These are phyloP conservation scores for Delia radicum DNA, from an alignment of 1,140 invertebrate genomes.

Conservation along the genomic window DNA sequence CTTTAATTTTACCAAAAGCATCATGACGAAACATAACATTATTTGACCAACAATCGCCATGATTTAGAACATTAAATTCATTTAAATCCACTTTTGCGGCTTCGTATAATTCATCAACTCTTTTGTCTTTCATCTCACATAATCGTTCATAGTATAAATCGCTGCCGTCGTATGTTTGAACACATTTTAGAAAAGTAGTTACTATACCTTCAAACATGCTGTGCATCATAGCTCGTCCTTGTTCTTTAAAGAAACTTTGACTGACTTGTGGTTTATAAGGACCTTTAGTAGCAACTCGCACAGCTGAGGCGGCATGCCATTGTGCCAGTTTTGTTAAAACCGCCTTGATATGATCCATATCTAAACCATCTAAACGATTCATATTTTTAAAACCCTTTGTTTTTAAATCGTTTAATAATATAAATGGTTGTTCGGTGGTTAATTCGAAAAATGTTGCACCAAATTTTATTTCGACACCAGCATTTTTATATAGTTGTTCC, in stretches of 20 bases:
- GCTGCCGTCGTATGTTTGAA: neutral
- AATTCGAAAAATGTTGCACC: conserved; percentile 36
- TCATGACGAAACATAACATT: conserved; percentile 66
- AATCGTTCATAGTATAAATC: neutral
- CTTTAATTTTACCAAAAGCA: too few species aligned
- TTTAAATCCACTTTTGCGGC: conserved; percentile 39
- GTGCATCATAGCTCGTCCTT: neutral
- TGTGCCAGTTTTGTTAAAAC: conserved; percentile 59
- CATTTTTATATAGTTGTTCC: conserved; percentile 46
- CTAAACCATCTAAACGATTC: too few species aligned
- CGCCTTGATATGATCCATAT: conserved; percentile 56
- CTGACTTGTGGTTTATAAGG: conserved; percentile 60
- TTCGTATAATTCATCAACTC: conserved; percentile 31
- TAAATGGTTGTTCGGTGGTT: conserved; percentile 38
- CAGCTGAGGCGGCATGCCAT: too few species aligned
- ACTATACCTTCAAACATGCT: neutral
- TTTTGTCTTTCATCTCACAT: conserved; percentile 4
- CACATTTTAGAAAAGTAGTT: conserved; percentile 22
- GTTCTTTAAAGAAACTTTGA: neutral
- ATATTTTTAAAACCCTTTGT: conserved; percentile 59
- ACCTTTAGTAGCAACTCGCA: too few species aligned
- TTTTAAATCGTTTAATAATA: conserved; percentile 59
- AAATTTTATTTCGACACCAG: conserved; percentile 32
- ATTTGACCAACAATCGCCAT: conserved; percentile 61
- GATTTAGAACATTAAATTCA: conserved; percentile 63